Base-by-base conservation (phyloP, 1,140 invertebrate genomes). In the Zaprionus taronus region DNA sequence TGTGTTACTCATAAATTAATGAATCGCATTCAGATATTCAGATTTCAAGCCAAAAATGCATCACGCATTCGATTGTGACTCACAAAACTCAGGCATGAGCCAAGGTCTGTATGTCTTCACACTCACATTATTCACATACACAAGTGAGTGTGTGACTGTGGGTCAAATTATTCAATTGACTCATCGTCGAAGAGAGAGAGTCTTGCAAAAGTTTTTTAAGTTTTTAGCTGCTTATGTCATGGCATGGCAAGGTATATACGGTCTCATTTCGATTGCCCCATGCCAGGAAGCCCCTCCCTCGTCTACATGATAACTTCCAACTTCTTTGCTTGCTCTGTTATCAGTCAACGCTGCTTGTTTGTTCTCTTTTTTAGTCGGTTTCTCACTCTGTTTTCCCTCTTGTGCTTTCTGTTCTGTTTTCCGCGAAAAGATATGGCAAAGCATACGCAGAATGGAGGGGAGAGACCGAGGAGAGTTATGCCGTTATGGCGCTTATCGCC, bases 171-270 rank as follows among this genome's bases (percentile, higher is more conserved):
- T 63, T 60, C 41, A 53, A 53, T 78, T 78, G 81, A 89, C 74
- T 80, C 73, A 83, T 89, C 77, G 79, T 77, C 73, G 55, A 73
- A 26, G 24, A 24, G 24, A 24, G 24, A 71, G 20, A 65, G 63
- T 74, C 77, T 80, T 70, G 80, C 61, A 81, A 75, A 34, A 20
- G 22, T 65, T 34, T 34, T 31, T 34, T 34, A 34, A 34, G 31
- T 34, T 44, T 81, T 78, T 74, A 73, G 53, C 62, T 69, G 83
- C 80, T 87, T 86, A 86, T 86, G 83, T 86, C 83, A 87, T 73
- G 61, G 36, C n/a, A 41, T 31, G 24, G 51, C 71, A 55, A 38
- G 38, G 49, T 36, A 69, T 22, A 34, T 47, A 2, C 6, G n/a
- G 7, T 47, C 41, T 17, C 41, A 44, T 44, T 44, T 44, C n/a